Base-by-base conservation (phyloP, 2,888 invertebrate species). In the Glaucopsyche alexis region DNA sequence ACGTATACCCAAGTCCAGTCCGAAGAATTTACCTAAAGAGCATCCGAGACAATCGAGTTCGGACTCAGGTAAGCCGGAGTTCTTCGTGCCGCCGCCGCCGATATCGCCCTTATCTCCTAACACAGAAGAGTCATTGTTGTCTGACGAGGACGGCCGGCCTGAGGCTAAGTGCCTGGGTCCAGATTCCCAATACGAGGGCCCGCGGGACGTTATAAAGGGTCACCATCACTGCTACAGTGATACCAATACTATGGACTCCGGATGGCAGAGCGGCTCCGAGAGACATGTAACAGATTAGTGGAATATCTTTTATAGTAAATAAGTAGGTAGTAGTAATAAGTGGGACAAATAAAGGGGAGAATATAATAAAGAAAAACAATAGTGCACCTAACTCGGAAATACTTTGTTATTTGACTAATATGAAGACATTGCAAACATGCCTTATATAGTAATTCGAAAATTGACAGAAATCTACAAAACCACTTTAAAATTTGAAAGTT, bases 211-310 rank as follows among this genome's bases (percentile, higher is more conserved):
- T 0, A 89, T 90, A 64, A 88, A 86, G 1, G 88, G 88, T 7
- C 93, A 93, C 38, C 93, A 93, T 74, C 94, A 94, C 75, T 94
- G 94, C 66, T 91, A 94, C 72, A 94, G 93, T 77, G 94, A 94
- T 69, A 94, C 94, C 0, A 94, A 94, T 64, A 95, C 95, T 0
- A 94, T 95, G 91, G 95, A 95, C 78, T 94, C 95, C 0, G 95
- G 95, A 0, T 95, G 95, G 95, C 95, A 95, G 76, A 95, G 95
- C 78, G 95, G 95, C 0, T 94, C 94, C 0, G 95, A 95, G 76
- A 95, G 94, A 82, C 93, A 94, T 74, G 94, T 89, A n/a, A 93
- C 93, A 60, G 93, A 93, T 78, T 90, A 69, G 47, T 13, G 5
- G 29, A 13, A 16, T n/a, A n/a, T 19, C n/a, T 47, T 1, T 13